Conservation (phyloP, 2,888 invertebrate species). For the Drosophila melanosoma region DNA sequence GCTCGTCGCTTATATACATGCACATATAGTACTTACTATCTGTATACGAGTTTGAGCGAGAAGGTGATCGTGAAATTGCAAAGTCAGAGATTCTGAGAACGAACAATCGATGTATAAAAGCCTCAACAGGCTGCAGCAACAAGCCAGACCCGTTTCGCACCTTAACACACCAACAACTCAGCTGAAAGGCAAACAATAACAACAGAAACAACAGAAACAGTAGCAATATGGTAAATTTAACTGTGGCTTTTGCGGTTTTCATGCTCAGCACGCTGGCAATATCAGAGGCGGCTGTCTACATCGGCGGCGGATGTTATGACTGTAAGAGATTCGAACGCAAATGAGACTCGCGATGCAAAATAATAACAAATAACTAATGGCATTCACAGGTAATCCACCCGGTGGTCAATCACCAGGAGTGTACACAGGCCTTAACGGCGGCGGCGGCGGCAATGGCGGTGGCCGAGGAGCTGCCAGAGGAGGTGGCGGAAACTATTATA, state of each 20-base stretch:
- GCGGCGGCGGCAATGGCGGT: background rate
- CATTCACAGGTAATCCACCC: slow-evolving; percentile 66
- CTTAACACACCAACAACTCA: slow-evolving; percentile 25
- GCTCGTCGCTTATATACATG: slow-evolving; percentile 6
- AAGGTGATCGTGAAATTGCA: slow-evolving; percentile 34
- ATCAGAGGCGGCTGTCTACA: slow-evolving; percentile 68
- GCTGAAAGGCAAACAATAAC: background rate
- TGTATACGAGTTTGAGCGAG: slow-evolving; percentile 41
- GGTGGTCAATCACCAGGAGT: slow-evolving; percentile 66
- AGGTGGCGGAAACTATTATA: slow-evolving; percentile 19
- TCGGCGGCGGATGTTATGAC: slow-evolving; percentile 73
- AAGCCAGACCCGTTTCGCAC: slow-evolving; percentile 63
- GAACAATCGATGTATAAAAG: slow-evolving; percentile 61
- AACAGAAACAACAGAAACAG: slow-evolving; percentile 7
- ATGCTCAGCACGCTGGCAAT: slow-evolving; percentile 51
- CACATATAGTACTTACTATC: background rate
- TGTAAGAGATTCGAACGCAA: slow-evolving; percentile 51
- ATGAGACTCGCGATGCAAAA: background rate
- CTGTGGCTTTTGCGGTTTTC: slow-evolving; percentile 46
- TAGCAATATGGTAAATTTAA: slow-evolving; percentile 48
- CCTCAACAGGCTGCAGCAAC: slow-evolving; percentile 22
- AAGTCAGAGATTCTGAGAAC: slow-evolving; percentile 24
- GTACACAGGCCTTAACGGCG: slow-evolving; percentile 45
- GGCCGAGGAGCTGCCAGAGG: slow-evolving; percentile 4
- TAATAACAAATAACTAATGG: slow-evolving; percentile 35